Evolutionary conservation across 35 echinoderm and acorn worm genomes (phyloP).

Genomic region (Apostichopus japonicus): DNA sequence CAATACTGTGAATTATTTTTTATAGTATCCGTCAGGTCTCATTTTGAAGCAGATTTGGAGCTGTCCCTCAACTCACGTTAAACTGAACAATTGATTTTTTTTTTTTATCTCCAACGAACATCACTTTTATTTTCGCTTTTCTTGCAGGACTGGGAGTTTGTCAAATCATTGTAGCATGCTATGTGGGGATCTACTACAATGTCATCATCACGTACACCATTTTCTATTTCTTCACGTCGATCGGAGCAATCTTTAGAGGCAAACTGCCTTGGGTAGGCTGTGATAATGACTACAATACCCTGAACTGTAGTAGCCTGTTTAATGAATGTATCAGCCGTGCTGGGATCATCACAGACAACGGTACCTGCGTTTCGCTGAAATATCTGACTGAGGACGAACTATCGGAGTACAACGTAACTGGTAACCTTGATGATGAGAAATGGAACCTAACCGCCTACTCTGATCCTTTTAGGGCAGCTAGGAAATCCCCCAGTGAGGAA

Average conservation of each 20-base stretch:
- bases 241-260: constrained; percentile 73
- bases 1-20: too few relatives aligned
- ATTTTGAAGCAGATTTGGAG: too few relatives aligned
- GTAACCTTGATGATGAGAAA: constrained; percentile 51
- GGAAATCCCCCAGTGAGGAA: constrained; percentile 79
- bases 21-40: too few relatives aligned
- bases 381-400: constrained; percentile 33
- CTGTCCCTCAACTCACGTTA: too few relatives aligned
- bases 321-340: constrained; percentile 57
- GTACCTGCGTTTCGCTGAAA: constrained; percentile 55
- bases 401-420: constrained; percentile 70
- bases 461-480: constrained; percentile 63
- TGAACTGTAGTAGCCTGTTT: constrained; percentile 70
- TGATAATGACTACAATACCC: constrained; percentile 74
- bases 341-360: constrained; percentile 71
- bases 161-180: constrained; percentile 47
- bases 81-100: too few relatives aligned
- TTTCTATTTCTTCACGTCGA: constrained; percentile 83
- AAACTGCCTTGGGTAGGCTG: constrained; percentile 88
- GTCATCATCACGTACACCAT: constrained; percentile 85
- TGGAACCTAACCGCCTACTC: constrained; percentile 61
- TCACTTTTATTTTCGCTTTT: not conserved
- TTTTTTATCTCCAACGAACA: too few relatives aligned
- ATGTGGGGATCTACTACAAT: constrained; percentile 84
- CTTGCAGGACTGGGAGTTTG: constrained; percentile 45